phyloP scores from a whole-genome alignment of 2,113 vertebrate genomes.

The Progne subis region DNA sequence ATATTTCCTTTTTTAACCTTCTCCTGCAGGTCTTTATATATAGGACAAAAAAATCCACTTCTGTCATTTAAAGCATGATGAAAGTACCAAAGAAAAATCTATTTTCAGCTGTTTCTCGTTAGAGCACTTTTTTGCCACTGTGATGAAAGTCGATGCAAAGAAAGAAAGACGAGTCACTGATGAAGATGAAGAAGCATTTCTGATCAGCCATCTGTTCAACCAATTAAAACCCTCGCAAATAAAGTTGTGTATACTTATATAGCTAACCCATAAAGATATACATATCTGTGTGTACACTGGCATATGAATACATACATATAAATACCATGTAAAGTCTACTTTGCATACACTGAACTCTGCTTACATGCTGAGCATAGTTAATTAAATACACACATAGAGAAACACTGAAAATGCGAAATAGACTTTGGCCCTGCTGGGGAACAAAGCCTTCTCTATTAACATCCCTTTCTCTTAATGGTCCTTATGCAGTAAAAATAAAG shows the following conservation, averaged over 20 bases:
- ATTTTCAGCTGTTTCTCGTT: constrained; percentile 77
- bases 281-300: constrained; percentile 6
- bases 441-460: constrained; percentile 72
- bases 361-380: constrained; percentile 15
- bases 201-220: constrained; percentile 69
- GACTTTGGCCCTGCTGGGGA: constrained; percentile 36
- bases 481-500: constrained; percentile 77
- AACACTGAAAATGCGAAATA: constrained; percentile 8
- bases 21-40: constrained; percentile 73
- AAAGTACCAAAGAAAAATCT: constrained; percentile 70
- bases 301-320: neutral
- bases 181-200: constrained; percentile 69
- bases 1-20: constrained; percentile 76
- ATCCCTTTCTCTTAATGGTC: constrained; percentile 68
- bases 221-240: constrained; percentile 52
- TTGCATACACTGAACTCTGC: neutral
- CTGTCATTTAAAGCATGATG: constrained; percentile 76
- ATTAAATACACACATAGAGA: constrained; percentile 20
- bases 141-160: constrained; percentile 69
- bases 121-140: constrained; percentile 67
- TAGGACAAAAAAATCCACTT: constrained; percentile 71
- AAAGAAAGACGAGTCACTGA: constrained; percentile 72
- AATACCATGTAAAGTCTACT: neutral
- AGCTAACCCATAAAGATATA: constrained; percentile 26
- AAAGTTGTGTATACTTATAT: constrained; percentile 15